These are phyloP conservation scores for Zosterops lateralis DNA, from an alignment of 2,113 vertebrate genomes.

Conservation along the genomic window DNA sequence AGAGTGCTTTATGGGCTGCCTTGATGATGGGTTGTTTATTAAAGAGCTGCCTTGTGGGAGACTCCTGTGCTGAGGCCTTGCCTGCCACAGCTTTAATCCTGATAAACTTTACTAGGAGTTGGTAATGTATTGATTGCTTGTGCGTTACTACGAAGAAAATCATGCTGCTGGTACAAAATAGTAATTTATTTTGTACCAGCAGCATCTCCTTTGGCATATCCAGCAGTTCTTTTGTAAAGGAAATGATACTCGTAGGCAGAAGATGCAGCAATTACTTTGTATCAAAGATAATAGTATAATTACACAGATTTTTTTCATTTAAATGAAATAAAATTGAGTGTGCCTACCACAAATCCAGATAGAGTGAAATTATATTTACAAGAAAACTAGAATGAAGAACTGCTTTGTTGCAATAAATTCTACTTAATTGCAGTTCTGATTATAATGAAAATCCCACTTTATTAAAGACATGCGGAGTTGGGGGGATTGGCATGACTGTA, in stretches of 20 bases:
- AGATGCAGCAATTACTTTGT: background rate
- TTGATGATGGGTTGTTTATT: slow-evolving; percentile 72
- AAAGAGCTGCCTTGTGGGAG: slow-evolving; percentile 77
- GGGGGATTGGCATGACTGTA: background rate
- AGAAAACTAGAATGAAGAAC: background rate
- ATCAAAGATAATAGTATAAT: background rate
- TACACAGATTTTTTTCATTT: background rate
- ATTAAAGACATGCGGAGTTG: background rate
- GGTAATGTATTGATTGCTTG: slow-evolving; percentile 59
- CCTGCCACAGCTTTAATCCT: slow-evolving; percentile 78
- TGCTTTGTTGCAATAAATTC: background rate
- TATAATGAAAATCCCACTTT: background rate
- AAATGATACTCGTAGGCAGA: background rate
- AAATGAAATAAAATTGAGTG: background rate
- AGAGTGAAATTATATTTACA: background rate
- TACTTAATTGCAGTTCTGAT: background rate
- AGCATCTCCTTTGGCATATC: background rate
- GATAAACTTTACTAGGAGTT: slow-evolving; percentile 65
- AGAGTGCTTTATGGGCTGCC: background rate
- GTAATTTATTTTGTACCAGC: background rate
- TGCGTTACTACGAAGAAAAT: slow-evolving; percentile 32
- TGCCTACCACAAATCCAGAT: background rate
- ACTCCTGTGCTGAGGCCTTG: slow-evolving; percentile 65
- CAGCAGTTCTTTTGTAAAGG: background rate
- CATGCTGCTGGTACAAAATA: background rate